phyloP scores from a whole-genome alignment of 2,888 invertebrate species.

The Macrosoma leucophasiata region DNA sequence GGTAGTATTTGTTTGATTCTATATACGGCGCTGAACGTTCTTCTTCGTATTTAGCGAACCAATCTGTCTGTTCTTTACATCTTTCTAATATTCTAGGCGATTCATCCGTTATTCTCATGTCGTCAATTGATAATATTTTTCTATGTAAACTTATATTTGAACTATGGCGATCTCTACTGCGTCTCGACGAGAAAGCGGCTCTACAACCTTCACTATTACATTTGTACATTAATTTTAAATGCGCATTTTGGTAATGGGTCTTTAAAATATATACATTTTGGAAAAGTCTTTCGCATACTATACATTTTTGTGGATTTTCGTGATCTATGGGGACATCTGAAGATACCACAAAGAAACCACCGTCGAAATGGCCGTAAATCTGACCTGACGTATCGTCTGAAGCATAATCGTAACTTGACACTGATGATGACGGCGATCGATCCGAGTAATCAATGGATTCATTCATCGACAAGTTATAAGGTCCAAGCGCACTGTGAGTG shows the following conservation, averaged over 20 bases:
- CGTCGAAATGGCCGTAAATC: slow-evolving; percentile 83
- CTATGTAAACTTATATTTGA: slow-evolving; percentile 93
- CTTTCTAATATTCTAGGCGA: slow-evolving; percentile 71
- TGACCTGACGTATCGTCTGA: slow-evolving; percentile 78
- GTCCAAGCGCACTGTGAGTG: slow-evolving; percentile 36
- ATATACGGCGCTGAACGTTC: slow-evolving; percentile 76
- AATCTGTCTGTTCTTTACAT: slow-evolving; percentile 84
- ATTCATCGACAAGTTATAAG: slow-evolving; percentile 55
- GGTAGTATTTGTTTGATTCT: slow-evolving; percentile 67
- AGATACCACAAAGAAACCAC: slow-evolving; percentile 81
- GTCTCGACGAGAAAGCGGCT: slow-evolving; percentile 94
- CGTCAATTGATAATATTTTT: slow-evolving; percentile 86
- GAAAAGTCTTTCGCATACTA: slow-evolving; percentile 94
- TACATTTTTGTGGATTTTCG: slow-evolving; percentile 93
- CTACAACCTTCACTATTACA: slow-evolving; percentile 96
- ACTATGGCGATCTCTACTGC: slow-evolving; percentile 94
- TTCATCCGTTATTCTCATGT: slow-evolving; percentile 55
- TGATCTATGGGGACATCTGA: slow-evolving; percentile 93
- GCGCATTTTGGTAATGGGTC: slow-evolving; percentile 96
- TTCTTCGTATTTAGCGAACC: slow-evolving; percentile 84
- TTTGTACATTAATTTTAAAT: slow-evolving; percentile 95
- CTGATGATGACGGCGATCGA: slow-evolving; percentile 78
- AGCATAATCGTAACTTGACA: slow-evolving; percentile 74
- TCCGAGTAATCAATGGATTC: slow-evolving; percentile 60
- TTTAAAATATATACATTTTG: slow-evolving; percentile 95